Percentiles rank a stretch among this genome's conserved stretches.
Evolutionary conservation across 30 jellyfish, hydroid and myxozoan genomes (phyloP).

Genomic region (Rhopilema esculentum): DNA sequence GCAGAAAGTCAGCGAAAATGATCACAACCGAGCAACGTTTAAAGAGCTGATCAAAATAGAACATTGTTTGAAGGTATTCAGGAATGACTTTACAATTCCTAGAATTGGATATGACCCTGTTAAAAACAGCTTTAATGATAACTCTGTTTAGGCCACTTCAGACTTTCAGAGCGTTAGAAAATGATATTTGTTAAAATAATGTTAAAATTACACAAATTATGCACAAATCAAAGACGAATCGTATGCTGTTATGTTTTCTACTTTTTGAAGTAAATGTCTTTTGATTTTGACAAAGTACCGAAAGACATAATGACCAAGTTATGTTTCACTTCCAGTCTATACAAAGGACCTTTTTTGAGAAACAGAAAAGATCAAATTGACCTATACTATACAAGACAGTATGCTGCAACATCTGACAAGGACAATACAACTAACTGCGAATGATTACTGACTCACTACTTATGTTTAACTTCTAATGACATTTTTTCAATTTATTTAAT

Average conservation of each 20-base stretch:
- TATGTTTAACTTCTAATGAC: not conserved
- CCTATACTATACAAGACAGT: not conserved
- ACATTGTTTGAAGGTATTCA: slow-evolving; percentile 47
- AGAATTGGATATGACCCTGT: not conserved
- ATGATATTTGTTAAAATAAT: too few species aligned
- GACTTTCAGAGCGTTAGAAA: too few species aligned
- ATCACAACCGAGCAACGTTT: not conserved
- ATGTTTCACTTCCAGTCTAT: not conserved
- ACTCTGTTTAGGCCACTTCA: not conserved
- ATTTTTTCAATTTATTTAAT: too few species aligned
- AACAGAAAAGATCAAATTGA: not conserved
- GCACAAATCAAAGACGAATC: too few species aligned
- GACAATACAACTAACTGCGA: not conserved
- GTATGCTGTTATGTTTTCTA: too few species aligned
- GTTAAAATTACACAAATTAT: too few species aligned
- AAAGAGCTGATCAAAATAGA: slow-evolving; percentile 8
- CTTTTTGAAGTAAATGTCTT: too few species aligned
- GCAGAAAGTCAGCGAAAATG: not conserved
- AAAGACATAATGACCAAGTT: not conserved
- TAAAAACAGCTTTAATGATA: not conserved
- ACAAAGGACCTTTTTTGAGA: not conserved
- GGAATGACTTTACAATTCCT: not conserved
- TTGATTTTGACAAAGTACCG: not conserved
- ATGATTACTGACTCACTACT: not conserved
- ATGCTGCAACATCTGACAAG: not conserved